phyloP scores from a whole-genome alignment of 2,113 vertebrate species.

The Gulo gulo region DNA sequence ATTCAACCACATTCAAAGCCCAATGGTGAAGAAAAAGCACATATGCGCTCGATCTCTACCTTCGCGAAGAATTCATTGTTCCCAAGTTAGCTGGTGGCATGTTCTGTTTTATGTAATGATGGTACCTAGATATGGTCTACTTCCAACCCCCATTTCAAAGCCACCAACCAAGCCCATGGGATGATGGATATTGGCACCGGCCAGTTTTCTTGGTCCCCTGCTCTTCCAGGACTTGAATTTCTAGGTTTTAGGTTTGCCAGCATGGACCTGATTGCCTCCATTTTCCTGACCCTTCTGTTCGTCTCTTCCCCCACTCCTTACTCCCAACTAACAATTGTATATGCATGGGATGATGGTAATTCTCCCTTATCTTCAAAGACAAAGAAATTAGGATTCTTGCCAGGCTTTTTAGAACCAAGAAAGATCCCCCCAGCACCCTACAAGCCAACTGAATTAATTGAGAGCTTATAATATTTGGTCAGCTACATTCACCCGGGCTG shows the following conservation, averaged over 20 bases:
- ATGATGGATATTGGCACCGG: neutral
- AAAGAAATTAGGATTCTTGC: neutral
- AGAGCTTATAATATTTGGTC: neutral
- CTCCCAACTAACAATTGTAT: neutral
- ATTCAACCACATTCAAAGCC: neutral
- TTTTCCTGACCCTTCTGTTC: neutral
- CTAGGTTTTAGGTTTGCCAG: neutral
- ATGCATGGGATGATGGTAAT: neutral
- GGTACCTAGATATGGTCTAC: neutral
- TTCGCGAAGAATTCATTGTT: neutral
- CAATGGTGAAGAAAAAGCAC: neutral
- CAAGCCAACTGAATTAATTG: neutral
- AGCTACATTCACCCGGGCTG: neutral
- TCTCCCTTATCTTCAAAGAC: neutral
- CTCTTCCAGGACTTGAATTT: neutral
- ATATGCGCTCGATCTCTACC: neutral
- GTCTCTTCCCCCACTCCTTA: neutral
- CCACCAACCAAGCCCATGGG: neutral
- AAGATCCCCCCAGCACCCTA: neutral
- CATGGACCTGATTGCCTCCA: neutral
- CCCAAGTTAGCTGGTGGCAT: neutral
- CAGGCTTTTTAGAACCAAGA: neutral
- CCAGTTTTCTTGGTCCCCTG: neutral
- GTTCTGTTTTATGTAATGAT: neutral
- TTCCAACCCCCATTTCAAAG: neutral